Evolutionary conservation across 2,888 invertebrate species (phyloP).

Genomic region (Torymus aiolomorphi): DNA sequence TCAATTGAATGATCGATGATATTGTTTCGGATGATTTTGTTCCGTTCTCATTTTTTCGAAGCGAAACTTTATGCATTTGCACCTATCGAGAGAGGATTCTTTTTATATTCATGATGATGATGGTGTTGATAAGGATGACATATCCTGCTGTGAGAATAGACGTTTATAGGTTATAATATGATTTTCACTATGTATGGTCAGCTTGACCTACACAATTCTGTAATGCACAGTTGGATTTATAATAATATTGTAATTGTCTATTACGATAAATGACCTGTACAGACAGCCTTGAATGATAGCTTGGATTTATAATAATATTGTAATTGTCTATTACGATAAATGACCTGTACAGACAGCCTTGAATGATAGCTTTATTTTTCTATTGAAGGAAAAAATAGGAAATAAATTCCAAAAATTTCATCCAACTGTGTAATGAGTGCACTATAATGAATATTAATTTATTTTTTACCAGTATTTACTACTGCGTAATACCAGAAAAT

Average conservation of each 20-base stretch:
- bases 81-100: conserved; percentile 2
- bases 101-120: conserved; percentile 14
- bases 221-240: neutral
- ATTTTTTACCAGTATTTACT: neutral
- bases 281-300: too few relatives aligned
- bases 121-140: neutral
- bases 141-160: conserved; percentile 25
- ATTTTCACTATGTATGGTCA: neutral
- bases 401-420: too few relatives aligned
- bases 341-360: too few relatives aligned
- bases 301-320: too few relatives aligned
- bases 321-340: too few relatives aligned
- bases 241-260: too few relatives aligned
- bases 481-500: neutral
- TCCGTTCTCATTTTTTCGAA: conserved; percentile 7
- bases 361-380: too few relatives aligned
- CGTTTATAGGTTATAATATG: neutral
- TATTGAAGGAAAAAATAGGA: too few relatives aligned
- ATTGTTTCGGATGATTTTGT: neutral
- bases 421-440: too few relatives aligned
- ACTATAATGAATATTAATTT: too few relatives aligned
- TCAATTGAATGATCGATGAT: conserved; percentile 3
- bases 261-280: too few relatives aligned
- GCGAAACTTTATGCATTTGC: conserved; percentile 39
- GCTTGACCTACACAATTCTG: neutral